phyloP scores from a whole-genome alignment of 2,888 invertebrate genomes.

The Eudasyphora cyanicolor region DNA sequence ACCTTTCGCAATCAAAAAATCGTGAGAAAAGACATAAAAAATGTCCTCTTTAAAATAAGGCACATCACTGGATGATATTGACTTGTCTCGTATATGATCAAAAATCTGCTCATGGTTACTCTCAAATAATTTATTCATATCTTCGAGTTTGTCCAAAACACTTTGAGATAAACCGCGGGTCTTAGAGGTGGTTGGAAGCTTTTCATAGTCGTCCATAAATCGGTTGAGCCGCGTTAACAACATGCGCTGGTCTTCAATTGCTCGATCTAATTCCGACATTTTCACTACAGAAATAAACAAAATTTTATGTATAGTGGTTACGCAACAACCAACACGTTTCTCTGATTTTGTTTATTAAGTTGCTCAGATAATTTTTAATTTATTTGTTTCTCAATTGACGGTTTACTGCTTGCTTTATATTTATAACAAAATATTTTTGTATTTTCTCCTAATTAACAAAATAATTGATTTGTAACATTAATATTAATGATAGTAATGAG shows the following conservation, averaged over 20 bases:
- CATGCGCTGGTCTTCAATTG: neutral
- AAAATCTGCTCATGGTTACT: too few relatives aligned
- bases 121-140: neutral
- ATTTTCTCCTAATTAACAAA: neutral
- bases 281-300: neutral
- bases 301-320: neutral
- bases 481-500: too few relatives aligned
- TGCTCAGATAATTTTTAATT: neutral
- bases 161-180: conserved; percentile 33
- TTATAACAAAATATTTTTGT: neutral
- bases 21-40: conserved; percentile 28
- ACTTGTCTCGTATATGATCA: conserved; percentile 4
- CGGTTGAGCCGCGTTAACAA: neutral
- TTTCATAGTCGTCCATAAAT: neutral
- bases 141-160: conserved; percentile 11
- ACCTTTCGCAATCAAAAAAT: conserved; percentile 15
- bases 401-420: neutral
- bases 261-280: neutral
- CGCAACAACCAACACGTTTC: neutral
- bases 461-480: too few relatives aligned
- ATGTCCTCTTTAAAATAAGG: conserved; percentile 34
- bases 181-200: conserved; percentile 1
- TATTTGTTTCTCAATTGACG: neutral
- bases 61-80: conserved; percentile 13
- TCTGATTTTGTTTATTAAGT: neutral